These are phyloP conservation scores for Helogale parvula DNA, from an alignment of 2,113 vertebrate genomes.

Conservation along the genomic window DNA sequence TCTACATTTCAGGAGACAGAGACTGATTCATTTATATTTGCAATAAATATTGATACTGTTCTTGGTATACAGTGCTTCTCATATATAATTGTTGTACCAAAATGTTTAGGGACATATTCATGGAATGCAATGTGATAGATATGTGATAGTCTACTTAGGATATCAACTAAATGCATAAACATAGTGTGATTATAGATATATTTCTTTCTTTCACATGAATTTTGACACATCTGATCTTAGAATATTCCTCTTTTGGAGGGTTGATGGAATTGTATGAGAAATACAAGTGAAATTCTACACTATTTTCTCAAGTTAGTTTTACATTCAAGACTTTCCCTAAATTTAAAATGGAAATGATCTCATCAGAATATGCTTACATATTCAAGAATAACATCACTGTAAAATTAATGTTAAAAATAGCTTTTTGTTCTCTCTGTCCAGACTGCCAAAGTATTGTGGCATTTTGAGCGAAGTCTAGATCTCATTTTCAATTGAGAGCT, in stretches of 20 bases:
- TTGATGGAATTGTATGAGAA: slow-evolving; percentile 3
- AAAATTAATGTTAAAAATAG: slow-evolving; percentile 51
- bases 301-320: slow-evolving; percentile 45
- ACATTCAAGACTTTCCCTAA: neutral
- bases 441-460: slow-evolving; percentile 32
- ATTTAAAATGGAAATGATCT: slow-evolving; percentile 58
- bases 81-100: neutral
- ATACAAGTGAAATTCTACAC: neutral
- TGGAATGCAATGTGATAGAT: neutral
- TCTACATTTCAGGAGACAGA: neutral
- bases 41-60: neutral
- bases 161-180: neutral
- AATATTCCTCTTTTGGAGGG: neutral
- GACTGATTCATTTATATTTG: neutral
- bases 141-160: neutral
- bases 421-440: slow-evolving; percentile 45
- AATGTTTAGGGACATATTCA: neutral
- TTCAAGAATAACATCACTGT: slow-evolving; percentile 42
- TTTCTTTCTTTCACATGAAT: neutral
- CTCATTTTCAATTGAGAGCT: neutral
- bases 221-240: slow-evolving; percentile 16
- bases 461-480: slow-evolving; percentile 58
- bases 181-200: neutral
- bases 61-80: neutral
- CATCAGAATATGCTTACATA: slow-evolving; percentile 9